These are phyloP conservation scores for Synergus itoensis DNA, from an alignment of 2,888 invertebrate species.

Conservation along the genomic window DNA sequence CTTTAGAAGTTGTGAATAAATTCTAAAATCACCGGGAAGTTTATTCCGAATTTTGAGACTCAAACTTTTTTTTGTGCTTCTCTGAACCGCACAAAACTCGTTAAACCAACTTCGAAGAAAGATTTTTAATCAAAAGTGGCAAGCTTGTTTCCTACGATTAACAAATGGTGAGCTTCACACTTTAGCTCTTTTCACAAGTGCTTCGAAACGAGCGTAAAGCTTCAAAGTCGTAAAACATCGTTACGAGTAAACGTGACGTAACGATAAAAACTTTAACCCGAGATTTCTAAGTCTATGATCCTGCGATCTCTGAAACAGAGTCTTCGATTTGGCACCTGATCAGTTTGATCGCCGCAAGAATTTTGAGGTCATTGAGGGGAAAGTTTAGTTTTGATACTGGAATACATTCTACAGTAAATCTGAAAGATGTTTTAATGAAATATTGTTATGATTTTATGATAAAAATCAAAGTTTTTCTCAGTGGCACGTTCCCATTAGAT, in stretches of 20 bases:
- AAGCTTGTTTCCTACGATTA: conserved; percentile 27
- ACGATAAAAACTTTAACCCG: conserved; percentile 15
- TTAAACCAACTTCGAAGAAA: background rate
- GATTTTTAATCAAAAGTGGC: conserved; percentile 9
- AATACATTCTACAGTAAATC: background rate
- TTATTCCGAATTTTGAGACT: too few species aligned
- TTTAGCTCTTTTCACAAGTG: background rate
- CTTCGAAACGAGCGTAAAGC: conserved; percentile 19
- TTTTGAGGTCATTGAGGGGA: background rate
- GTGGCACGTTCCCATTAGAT: background rate
- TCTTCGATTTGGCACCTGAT: background rate
- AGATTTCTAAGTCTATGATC: background rate
- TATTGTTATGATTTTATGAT: background rate
- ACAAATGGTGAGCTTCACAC: background rate
- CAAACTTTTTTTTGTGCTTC: too few species aligned
- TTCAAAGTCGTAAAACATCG: conserved; percentile 21
- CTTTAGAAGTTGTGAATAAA: too few species aligned
- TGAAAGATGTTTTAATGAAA: background rate
- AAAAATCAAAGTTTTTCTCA: background rate
- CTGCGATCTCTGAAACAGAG: background rate
- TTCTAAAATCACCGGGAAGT: too few species aligned
- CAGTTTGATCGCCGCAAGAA: background rate
- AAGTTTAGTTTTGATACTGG: background rate
- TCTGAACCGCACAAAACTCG: background rate
- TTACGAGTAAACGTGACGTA: conserved; percentile 19